Percentiles rank a stretch among this genome's conserved stretches.
These are phyloP conservation scores for Fratercula arctica DNA, from an alignment of 2,797 vertebrate genomes.

Conservation along the genomic window DNA sequence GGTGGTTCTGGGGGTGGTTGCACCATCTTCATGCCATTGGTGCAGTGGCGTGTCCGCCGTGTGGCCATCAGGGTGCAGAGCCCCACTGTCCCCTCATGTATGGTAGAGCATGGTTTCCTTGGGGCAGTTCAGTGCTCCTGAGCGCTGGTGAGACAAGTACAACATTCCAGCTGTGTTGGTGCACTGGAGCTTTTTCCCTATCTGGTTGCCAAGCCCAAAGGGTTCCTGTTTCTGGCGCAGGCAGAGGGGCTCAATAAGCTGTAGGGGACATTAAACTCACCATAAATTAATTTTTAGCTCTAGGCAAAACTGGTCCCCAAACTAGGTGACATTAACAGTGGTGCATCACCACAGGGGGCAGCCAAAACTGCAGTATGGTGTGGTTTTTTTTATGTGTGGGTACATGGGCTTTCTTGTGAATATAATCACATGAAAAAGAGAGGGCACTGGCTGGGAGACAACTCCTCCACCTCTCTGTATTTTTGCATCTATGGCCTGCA, in stretches of 20 bases:
- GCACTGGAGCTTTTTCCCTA: neutral
- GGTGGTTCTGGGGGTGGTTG: neutral
- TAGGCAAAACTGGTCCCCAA: neutral
- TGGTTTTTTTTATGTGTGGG: fast-evolving
- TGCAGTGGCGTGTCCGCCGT: fast-evolving
- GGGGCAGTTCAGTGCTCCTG: neutral
- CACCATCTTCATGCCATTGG: neutral
- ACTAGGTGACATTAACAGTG: neutral
- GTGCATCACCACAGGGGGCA: neutral
- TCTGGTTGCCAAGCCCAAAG: neutral
- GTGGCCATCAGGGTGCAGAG: neutral
- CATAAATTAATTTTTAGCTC: neutral
- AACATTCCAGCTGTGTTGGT: fast-evolving
- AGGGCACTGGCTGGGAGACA: neutral
- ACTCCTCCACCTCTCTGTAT: neutral
- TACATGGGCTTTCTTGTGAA: neutral
- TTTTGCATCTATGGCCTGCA: neutral
- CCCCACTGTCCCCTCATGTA: neutral
- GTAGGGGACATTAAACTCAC: neutral
- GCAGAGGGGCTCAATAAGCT: neutral
- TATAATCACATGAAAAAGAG: neutral
- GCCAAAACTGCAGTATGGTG: neutral
- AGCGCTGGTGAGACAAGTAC: neutral
- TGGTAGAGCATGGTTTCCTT: neutral
- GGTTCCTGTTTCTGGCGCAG: neutral